Evolutionary conservation across 2,113 vertebrate species (phyloP).

Genomic region (Bufo bufo): DNA sequence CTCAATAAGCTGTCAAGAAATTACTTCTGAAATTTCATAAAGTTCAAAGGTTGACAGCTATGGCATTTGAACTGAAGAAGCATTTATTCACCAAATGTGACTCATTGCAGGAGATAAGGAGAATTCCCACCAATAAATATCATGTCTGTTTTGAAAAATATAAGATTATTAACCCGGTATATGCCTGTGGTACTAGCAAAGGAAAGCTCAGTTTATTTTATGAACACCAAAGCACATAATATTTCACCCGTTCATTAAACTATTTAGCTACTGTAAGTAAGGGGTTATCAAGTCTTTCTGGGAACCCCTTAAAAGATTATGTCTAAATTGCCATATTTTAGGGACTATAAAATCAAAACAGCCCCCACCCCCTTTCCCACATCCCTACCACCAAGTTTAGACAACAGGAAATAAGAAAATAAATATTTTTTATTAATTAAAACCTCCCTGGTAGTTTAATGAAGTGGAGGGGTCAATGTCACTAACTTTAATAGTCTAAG

Average conservation of each 20-base stretch:
- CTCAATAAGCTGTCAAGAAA: constrained; percentile 11
- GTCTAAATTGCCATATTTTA: no score
- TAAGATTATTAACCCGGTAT: not conserved
- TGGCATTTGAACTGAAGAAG: constrained; percentile 43
- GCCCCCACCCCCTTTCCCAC: no score
- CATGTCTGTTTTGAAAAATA: not conserved
- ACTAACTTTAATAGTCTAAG: no score
- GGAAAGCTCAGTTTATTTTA: not conserved
- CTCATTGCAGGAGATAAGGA: not conserved
- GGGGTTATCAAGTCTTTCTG: no score
- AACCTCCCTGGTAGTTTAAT: no score
- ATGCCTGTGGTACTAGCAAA: not conserved
- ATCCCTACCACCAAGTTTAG: no score
- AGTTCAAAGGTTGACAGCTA: constrained; percentile 16
- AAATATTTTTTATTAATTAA: no score
- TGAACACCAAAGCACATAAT: not conserved
- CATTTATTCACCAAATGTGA: constrained; percentile 35
- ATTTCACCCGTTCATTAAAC: not conserved
- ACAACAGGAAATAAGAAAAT: no score
- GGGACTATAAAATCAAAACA: no score
- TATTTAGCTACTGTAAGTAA: not conserved
- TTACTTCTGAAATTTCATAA: not conserved
- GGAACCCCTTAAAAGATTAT: no score
- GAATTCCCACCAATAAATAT: not conserved
- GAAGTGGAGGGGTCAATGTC: no score